A percentile compares a stretch with the other conserved stretches of the same genome.
phyloP scores from a whole-genome alignment of 1,140 invertebrate species.

The Gryon sp. region DNA sequence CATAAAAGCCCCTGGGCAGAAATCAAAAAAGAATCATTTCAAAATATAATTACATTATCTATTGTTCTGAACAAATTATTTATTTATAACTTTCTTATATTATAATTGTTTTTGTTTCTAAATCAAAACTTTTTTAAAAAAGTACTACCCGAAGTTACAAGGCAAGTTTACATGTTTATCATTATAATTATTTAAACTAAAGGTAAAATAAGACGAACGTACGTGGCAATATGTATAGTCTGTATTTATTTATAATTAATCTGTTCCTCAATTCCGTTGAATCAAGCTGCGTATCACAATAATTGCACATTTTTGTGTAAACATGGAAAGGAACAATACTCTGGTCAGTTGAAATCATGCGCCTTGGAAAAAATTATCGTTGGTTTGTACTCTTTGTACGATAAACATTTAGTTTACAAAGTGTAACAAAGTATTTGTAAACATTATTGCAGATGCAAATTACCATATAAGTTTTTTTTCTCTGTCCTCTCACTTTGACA shows the following conservation, averaged over 20 bases:
- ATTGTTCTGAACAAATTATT: too few species aligned
- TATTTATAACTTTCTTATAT: too few species aligned
- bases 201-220: conserved; percentile 43
- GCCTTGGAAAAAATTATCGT: conserved; percentile 30
- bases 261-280: conserved; percentile 13
- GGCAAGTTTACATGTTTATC: too few species aligned
- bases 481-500: too few species aligned
- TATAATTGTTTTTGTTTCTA: too few species aligned
- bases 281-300: conserved; percentile 21
- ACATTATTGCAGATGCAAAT: too few species aligned
- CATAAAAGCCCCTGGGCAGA: conserved; percentile 28
- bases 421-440: conserved; percentile 33
- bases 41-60: too few species aligned
- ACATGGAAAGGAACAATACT: conserved; percentile 35
- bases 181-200: conserved; percentile 40
- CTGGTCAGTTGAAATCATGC: conserved; percentile 38
- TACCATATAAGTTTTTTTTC: too few species aligned
- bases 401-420: conserved; percentile 38
- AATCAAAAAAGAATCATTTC: conserved; percentile 29
- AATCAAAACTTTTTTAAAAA: too few species aligned
- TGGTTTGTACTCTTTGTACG: conserved; percentile 17
- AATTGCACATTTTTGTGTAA: conserved; percentile 45
- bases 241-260: conserved; percentile 50
- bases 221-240: too few species aligned
- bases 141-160: too few species aligned